Percentiles rank a stretch among this genome's conserved stretches.
Conservation (phyloP, 2,888 invertebrate species). For the Fabriciana adippe region DNA sequence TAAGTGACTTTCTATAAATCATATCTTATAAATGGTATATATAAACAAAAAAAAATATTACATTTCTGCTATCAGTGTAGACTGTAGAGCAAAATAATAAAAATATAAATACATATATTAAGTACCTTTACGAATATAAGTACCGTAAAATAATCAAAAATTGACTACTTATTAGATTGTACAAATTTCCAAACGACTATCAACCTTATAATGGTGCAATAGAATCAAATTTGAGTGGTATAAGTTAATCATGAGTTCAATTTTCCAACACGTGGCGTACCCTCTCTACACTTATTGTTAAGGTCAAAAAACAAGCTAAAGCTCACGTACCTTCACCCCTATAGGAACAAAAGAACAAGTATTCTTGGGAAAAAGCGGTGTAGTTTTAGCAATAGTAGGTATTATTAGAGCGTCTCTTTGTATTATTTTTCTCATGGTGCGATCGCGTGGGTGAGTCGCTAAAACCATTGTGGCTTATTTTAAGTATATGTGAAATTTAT, state of each 20-base stretch:
- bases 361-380: conserved; percentile 62
- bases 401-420: conserved; percentile 58
- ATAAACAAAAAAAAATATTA: background rate
- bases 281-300: conserved; percentile 60
- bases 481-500: background rate
- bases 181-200: background rate
- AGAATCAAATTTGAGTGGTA: conserved; percentile 25
- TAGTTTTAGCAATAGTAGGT: conserved; percentile 46
- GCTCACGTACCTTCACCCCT: conserved; percentile 63
- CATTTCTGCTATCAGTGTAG: too few relatives aligned
- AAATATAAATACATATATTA: too few relatives aligned
- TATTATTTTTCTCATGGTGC: conserved; percentile 51
- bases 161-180: too few relatives aligned
- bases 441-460: conserved; percentile 33
- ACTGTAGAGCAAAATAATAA: too few relatives aligned
- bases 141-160: too few relatives aligned
- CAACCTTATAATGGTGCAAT: background rate
- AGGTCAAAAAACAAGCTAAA: conserved; percentile 73
- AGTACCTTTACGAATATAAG: too few relatives aligned
- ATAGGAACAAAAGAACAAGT: conserved; percentile 59
- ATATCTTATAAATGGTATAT: background rate
- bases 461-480: background rate
- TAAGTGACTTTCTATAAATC: background rate
- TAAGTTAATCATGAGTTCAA: conserved; percentile 40
- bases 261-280: conserved; percentile 64